These are phyloP conservation scores for Notoglanidium macrostoma DNA, from an alignment of 2,797 vertebrate genomes.

Conservation along the genomic window DNA sequence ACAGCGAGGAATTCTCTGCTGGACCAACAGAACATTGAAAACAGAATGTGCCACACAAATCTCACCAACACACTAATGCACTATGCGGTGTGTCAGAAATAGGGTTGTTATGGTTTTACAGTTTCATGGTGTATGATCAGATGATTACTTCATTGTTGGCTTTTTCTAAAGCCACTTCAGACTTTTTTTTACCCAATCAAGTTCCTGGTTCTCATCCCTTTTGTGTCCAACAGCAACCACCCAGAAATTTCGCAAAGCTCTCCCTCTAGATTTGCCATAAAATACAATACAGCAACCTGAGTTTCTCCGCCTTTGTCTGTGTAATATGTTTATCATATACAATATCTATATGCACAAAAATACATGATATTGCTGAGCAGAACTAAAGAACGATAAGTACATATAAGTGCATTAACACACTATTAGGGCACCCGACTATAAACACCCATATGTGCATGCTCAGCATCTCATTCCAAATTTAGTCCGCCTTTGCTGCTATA, in stretches of 20 bases:
- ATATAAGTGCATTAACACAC: not conserved
- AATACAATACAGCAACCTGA: not conserved
- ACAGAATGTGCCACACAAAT: not conserved
- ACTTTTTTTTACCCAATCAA: not conserved
- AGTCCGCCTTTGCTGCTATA: not conserved
- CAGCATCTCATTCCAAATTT: not conserved
- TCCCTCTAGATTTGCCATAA: not conserved
- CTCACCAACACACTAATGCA: not conserved
- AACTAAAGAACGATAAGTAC: not conserved
- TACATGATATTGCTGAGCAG: not conserved
- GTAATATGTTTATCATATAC: not conserved
- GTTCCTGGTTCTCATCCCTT: not conserved
- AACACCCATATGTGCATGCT: not conserved
- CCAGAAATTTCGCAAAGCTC: not conserved
- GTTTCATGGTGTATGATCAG: not conserved
- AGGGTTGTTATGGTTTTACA: constrained; percentile 3
- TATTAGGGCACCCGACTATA: not conserved
- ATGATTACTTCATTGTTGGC: not conserved
- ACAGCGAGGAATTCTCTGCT: not conserved
- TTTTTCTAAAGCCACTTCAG: not conserved
- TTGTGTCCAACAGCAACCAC: not conserved
- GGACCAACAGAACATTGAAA: not conserved
- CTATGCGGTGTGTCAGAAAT: not conserved
- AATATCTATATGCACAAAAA: not conserved
- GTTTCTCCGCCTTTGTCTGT: not conserved